Base-by-base conservation (phyloP, 2,888 invertebrate species). In the Lagria hirta region DNA sequence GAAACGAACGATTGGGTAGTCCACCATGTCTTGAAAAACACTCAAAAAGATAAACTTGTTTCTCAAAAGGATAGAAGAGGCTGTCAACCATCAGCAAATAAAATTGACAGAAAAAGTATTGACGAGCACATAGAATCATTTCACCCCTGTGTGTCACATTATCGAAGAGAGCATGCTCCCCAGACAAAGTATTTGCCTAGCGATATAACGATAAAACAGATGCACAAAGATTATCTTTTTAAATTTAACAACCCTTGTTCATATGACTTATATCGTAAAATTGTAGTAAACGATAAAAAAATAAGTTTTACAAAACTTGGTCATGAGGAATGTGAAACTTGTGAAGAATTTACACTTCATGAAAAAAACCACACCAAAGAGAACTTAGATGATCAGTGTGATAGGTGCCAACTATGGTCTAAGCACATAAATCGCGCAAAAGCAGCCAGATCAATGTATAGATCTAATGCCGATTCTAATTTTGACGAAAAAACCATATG, bases 121-220 rank as follows among this genome's bases (percentile, higher is more conserved):
- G n/a, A n/a, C n/a, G n/a, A n/a, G n/a, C 47, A 49, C 20, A 38
- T 44, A 5, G 41, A 48, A 11, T 48, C 50, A 7, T 51, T 51
- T 14, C 17, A 35, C 14, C 50, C 46, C 4, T 24, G 11, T 4
- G 43, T 54, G 13, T 48, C 43, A 2, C 48, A 55, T 42, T 53
- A 53, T 28, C 42, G 46, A 14, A 43, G 37, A 18, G 43, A 43
- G 10, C 49, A 49, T 29, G 48, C 50, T 3, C 44, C 51, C 8
- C 16, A 46, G 10, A 14, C 49, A 6, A 35, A 34, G 23, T 53
- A 53, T 34, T 43, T 52, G 26, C 51, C 47, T 11, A 49, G 37
- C 29, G 28, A 48, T 29, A 24, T 49, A n/a, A 41, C 35, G 10
- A 47, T 52, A 7, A 26, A 17, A 27, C 24, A 27, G n/a, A 47